Percentiles rank a stretch among this genome's conserved stretches.
Evolutionary conservation across 2,113 vertebrate genomes (phyloP).

Genomic region (Ceratotherium simum): DNA sequence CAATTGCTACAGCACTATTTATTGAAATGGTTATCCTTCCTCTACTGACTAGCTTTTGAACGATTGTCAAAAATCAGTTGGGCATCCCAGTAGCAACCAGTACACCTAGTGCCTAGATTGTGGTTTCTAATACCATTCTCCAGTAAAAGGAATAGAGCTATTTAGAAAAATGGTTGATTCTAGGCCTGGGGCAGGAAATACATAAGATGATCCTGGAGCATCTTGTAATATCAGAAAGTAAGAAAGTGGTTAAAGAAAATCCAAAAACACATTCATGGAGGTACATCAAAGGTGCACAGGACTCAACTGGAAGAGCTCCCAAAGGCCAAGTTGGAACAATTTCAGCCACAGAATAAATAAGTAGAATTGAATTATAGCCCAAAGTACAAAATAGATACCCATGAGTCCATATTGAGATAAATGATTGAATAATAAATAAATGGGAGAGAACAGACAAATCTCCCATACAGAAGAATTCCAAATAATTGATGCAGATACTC

Average conservation of each 20-base stretch:
- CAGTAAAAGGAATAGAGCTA: neutral
- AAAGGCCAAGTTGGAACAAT: neutral
- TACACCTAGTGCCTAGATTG: neutral
- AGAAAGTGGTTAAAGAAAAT: neutral
- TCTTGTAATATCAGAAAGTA: neutral
- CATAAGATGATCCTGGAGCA: neutral
- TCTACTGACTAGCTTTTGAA: neutral
- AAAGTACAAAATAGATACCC: neutral
- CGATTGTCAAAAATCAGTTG: neutral
- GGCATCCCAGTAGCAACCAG: neutral
- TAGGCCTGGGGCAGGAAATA: neutral
- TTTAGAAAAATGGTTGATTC: neutral
- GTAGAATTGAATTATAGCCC: neutral
- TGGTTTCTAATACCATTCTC: neutral
- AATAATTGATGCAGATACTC: neutral
- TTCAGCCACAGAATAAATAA: neutral
- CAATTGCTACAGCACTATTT: neutral
- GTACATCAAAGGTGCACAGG: neutral
- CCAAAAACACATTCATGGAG: neutral
- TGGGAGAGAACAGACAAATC: neutral
- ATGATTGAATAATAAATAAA: slow-evolving; percentile 11
- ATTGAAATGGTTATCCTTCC: neutral
- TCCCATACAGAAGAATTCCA: neutral
- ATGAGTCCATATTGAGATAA: neutral
- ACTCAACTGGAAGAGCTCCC: neutral